Evolutionary conservation across 2,888 invertebrate species (phyloP).

Genomic region (Trichopoda pennipes): DNA sequence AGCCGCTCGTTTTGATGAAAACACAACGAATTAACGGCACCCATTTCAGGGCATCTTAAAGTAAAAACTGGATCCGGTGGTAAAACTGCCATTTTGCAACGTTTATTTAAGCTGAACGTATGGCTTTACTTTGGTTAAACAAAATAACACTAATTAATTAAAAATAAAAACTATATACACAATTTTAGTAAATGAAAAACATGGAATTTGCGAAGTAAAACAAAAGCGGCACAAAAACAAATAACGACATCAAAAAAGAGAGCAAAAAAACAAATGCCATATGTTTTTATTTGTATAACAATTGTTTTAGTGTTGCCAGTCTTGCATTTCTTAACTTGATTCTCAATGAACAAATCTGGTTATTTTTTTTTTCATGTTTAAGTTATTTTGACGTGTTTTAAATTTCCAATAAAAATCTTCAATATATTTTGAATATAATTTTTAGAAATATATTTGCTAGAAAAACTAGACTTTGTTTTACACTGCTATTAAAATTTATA

Average conservation of each 20-base stretch:
- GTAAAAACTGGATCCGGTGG: slow-evolving; percentile 88
- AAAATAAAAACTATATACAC: slow-evolving; percentile 66
- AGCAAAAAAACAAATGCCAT: slow-evolving; percentile 41
- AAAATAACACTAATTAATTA: slow-evolving; percentile 66
- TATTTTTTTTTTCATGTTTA: background rate
- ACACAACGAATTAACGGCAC: slow-evolving; percentile 86
- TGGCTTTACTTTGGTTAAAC: slow-evolving; percentile 68
- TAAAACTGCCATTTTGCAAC: slow-evolving; percentile 84
- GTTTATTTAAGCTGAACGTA: slow-evolving; percentile 66
- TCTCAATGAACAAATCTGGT: background rate
- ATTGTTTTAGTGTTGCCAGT: background rate
- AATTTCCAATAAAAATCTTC: too few species aligned
- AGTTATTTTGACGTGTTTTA: too few species aligned
- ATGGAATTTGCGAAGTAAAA: slow-evolving; percentile 62
- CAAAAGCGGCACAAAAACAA: slow-evolving; percentile 64
- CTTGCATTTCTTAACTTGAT: background rate
- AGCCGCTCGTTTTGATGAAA: slow-evolving; percentile 86
- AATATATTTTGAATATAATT: too few species aligned
- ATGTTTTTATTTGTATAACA: slow-evolving; percentile 2
- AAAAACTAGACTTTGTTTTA: too few species aligned
- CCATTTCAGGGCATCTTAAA: slow-evolving; percentile 86
- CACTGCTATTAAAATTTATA: too few species aligned
- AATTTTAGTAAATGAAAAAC: slow-evolving; percentile 77
- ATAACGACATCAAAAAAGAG: slow-evolving; percentile 46
- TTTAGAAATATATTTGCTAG: too few species aligned